These are phyloP conservation scores for Tapera naevia DNA, from an alignment of 2,797 vertebrate genomes.

Conservation along the genomic window DNA sequence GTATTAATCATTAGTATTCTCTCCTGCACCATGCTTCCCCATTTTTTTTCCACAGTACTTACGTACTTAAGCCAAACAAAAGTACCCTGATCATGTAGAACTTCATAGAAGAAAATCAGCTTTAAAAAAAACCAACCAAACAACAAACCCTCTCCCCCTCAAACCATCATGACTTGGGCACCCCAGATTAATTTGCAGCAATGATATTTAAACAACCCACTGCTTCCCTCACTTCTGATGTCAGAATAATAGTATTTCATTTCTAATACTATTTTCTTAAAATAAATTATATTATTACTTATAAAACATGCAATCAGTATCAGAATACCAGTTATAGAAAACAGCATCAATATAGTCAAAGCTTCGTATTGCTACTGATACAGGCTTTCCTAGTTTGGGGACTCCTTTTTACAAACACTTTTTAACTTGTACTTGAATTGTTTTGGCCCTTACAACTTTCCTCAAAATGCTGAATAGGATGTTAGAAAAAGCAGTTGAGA, in stretches of 20 bases:
- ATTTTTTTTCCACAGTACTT: background rate
- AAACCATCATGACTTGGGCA: background rate
- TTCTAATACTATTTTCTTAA: background rate
- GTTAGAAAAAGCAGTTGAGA: background rate
- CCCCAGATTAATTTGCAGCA: background rate
- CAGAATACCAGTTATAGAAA: background rate
- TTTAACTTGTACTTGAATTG: background rate
- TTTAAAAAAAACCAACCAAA: background rate
- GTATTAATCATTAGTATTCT: background rate
- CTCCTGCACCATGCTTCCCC: background rate
- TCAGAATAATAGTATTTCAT: background rate
- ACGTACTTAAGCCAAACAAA: background rate
- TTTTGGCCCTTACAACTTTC: background rate
- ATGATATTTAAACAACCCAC: background rate
- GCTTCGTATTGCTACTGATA: background rate
- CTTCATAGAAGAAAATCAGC: background rate
- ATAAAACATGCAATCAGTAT: background rate
- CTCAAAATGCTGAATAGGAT: background rate
- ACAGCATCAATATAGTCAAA: background rate
- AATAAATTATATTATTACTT: background rate
- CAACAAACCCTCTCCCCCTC: background rate
- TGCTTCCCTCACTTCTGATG: background rate
- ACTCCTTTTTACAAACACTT: background rate
- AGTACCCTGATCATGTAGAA: background rate
- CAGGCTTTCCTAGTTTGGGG: background rate